Evolutionary conservation across 1,140 invertebrate genomes (phyloP).

Genomic region (Ridgeia piscesae): DNA sequence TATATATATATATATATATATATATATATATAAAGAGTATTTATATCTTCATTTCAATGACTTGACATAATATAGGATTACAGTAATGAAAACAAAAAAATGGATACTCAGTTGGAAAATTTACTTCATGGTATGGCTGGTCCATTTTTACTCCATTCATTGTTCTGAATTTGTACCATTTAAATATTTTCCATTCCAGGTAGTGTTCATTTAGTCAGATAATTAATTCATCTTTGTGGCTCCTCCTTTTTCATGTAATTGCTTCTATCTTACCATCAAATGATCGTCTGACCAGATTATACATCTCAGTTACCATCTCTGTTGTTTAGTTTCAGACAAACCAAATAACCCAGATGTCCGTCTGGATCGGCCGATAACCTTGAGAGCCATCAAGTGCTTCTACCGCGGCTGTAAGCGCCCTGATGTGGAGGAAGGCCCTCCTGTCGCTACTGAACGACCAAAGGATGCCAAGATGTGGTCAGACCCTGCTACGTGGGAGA

Average conservation of each 20-base stretch:
- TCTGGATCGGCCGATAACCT: not conserved
- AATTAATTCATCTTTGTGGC: not conserved
- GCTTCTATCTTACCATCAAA: not conserved
- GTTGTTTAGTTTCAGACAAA: not conserved
- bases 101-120: not conserved
- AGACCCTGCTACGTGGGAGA: not conserved
- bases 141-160: not conserved
- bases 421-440: not conserved
- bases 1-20: too few species aligned
- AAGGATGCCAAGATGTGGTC: not conserved
- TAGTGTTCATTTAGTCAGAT: slow-evolving; percentile 28
- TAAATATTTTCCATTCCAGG: not conserved
- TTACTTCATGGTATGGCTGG: not conserved
- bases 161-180: not conserved
- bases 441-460: not conserved
- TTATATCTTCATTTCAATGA: too few species aligned
- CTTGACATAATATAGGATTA: too few species aligned
- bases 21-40: too few species aligned
- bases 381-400: slow-evolving; percentile 9
- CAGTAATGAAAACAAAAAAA: too few species aligned
- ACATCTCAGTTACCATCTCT: not conserved
- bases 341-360: not conserved
- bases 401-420: not conserved
- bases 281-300: not conserved
- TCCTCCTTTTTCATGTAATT: not conserved